Conservation (phyloP, 2,888 invertebrate genomes). For the Tromatobia lineatoria region DNA sequence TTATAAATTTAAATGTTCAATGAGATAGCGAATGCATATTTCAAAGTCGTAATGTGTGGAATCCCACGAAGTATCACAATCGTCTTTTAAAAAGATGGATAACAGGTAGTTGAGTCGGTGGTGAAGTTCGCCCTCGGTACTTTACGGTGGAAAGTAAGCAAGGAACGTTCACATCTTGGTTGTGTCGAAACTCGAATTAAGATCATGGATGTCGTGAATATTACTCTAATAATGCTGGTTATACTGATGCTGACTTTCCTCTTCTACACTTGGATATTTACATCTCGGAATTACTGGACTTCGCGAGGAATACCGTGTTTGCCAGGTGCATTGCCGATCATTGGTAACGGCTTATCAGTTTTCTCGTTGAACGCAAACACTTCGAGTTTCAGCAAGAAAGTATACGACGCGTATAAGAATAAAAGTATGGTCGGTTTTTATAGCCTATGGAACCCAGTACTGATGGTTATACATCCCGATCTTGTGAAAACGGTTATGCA, state of each 20-base stretch:
- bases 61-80: too few relatives aligned
- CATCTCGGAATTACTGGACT: slow-evolving; percentile 52
- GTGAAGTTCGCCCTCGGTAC: neutral
- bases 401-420: neutral
- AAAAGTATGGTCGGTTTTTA: slow-evolving; percentile 65
- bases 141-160: neutral
- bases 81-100: too few relatives aligned
- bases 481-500: slow-evolving; percentile 58
- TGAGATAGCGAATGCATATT: too few relatives aligned
- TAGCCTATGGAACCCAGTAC: slow-evolving; percentile 30
- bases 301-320: slow-evolving; percentile 47
- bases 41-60: too few relatives aligned
- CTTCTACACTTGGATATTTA: slow-evolving; percentile 11
- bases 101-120: too few relatives aligned
- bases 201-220: slow-evolving; percentile 18
- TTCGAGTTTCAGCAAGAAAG: neutral
- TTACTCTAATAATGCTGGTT: neutral
- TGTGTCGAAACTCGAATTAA: neutral
- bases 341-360: slow-evolving; percentile 48
- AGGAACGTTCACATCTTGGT: neutral
- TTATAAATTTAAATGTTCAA: too few relatives aligned
- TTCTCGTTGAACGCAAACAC: slow-evolving; percentile 42
- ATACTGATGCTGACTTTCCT: neutral
- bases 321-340: slow-evolving; percentile 39
- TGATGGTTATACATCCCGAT: slow-evolving; percentile 54